These are phyloP conservation scores for Pterophyllum scalare DNA, from an alignment of 2,113 vertebrate species.

Conservation along the genomic window DNA sequence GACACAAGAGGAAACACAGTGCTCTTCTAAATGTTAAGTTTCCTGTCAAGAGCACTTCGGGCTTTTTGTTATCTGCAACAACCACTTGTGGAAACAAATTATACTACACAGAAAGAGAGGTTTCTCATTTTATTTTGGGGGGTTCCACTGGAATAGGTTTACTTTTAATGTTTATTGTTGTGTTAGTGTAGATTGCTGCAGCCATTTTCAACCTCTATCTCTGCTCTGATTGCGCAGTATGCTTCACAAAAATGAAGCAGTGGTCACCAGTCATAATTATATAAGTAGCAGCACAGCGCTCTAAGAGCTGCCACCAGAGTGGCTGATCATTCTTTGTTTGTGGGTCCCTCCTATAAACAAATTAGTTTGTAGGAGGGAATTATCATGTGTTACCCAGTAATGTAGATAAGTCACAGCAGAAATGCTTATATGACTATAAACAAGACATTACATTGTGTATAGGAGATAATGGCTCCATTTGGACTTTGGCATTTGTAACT, in stretches of 20 bases:
- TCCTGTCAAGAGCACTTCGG: conserved; percentile 39
- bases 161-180: conserved; percentile 3
- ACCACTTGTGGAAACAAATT: conserved; percentile 2
- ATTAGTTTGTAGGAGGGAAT: neutral
- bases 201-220: neutral
- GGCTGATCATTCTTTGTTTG: neutral
- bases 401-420: neutral
- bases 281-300: neutral
- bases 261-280: neutral
- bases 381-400: neutral
- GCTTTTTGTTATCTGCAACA: neutral
- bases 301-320: neutral
- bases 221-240: neutral
- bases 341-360: neutral
- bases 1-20: conserved; percentile 63
- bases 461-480: neutral
- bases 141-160: neutral
- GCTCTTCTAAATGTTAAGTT: conserved; percentile 36
- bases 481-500: neutral
- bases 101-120: neutral
- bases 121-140: neutral
- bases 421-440: neutral
- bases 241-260: neutral
- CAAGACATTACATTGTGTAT: neutral
- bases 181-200: too few species aligned